Conservation (phyloP, 64 coral and sea anemone species). For the Exaiptasia diaphana region DNA sequence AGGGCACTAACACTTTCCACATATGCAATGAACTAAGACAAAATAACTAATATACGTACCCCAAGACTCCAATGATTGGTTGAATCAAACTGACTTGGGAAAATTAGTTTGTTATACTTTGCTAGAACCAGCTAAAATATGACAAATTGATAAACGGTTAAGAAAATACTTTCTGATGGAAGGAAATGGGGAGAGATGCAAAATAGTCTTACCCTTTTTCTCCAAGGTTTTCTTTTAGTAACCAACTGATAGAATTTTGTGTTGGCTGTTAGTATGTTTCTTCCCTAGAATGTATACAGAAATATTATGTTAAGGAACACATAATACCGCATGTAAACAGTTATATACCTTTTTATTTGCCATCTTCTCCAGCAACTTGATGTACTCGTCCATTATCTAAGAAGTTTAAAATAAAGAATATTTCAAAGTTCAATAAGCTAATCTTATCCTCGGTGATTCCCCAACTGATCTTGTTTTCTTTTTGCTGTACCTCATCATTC, state of each 20-base stretch:
- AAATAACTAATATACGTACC: not conserved
- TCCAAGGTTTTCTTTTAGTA: not conserved
- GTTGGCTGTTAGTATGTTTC: not conserved
- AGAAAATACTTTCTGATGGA: too few relatives aligned
- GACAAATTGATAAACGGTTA: too few relatives aligned
- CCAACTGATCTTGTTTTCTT: too few relatives aligned
- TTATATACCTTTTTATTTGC: not conserved
- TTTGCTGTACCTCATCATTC: not conserved
- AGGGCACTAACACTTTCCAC: too few relatives aligned
- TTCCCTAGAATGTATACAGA: not conserved
- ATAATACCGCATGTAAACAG: too few relatives aligned
- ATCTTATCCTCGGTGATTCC: too few relatives aligned
- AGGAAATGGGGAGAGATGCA: too few relatives aligned
- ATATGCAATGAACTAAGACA: too few relatives aligned
- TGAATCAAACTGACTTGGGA: not conserved
- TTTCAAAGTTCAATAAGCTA: too few relatives aligned
- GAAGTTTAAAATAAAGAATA: too few relatives aligned
- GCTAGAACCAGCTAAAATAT: not conserved
- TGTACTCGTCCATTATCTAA: slow-evolving; percentile 1
- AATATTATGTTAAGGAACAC: too few relatives aligned
- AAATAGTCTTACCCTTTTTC: not conserved
- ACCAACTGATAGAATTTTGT: not conserved
- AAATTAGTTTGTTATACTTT: not conserved
- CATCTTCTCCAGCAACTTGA: not conserved
- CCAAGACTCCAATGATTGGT: not conserved